phyloP scores from a whole-genome alignment of 1,140 invertebrate species.

The Aricia agestis region DNA sequence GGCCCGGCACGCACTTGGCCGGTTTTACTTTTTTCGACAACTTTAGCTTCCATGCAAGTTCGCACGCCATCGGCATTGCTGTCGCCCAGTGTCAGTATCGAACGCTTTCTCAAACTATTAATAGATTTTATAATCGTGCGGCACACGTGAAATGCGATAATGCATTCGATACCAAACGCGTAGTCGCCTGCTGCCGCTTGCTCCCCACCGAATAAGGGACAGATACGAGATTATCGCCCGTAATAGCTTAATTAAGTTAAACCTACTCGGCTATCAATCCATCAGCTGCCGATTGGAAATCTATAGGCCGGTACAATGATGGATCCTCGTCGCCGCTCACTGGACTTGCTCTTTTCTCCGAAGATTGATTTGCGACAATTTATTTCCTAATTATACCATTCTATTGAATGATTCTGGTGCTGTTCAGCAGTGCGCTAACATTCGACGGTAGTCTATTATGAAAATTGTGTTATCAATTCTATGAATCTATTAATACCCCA shows the following conservation, averaged over 20 bases:
- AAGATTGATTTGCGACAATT: neutral
- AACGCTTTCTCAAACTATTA: constrained; percentile 11
- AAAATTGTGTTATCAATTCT: neutral
- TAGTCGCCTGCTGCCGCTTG: neutral
- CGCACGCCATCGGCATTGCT: neutral
- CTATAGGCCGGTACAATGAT: neutral
- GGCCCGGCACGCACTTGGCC: no score
- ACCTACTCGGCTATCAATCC: neutral
- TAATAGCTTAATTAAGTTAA: constrained; percentile 10
- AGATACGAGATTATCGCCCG: neutral
- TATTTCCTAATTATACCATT: neutral
- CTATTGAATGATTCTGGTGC: neutral
- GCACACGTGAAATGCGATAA: constrained; percentile 10
- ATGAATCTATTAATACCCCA: neutral
- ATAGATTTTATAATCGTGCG: constrained; percentile 11
- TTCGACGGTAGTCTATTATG: neutral
- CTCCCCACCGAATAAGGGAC: neutral
- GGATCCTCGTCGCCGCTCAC: neutral
- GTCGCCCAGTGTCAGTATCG: neutral
- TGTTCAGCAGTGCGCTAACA: neutral
- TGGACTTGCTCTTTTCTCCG: neutral
- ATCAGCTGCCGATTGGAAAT: neutral
- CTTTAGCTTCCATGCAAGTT: neutral
- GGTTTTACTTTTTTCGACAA: neutral
- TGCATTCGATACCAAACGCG: neutral